phyloP scores from a whole-genome alignment of 2,797 vertebrate species.

The Amphiprion clarkii region DNA sequence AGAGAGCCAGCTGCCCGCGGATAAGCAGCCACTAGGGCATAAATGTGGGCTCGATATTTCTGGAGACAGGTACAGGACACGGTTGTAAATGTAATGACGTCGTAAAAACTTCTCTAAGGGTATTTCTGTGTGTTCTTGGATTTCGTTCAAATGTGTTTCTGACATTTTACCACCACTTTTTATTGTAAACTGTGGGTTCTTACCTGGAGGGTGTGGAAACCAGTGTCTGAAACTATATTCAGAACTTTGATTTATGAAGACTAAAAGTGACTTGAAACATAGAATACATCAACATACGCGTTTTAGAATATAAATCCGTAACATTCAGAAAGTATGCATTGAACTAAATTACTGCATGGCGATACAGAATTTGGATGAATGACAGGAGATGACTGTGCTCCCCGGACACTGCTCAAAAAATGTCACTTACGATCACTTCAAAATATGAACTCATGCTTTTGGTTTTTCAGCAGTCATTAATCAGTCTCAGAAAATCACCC shows the following conservation, averaged over 20 bases:
- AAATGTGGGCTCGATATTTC: not conserved
- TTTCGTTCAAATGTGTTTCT: too few species aligned
- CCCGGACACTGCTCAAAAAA: not conserved
- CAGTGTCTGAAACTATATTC: not conserved
- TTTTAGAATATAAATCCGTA: too few species aligned
- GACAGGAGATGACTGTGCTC: not conserved
- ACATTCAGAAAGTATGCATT: too few species aligned
- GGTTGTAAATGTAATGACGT: too few species aligned
- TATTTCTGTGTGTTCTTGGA: slow-evolving; percentile 9
- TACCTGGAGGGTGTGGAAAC: too few species aligned
- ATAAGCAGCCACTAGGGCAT: not conserved
- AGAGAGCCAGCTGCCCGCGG: slow-evolving; percentile 3
- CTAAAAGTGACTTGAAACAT: too few species aligned
- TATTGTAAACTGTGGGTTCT: too few species aligned
- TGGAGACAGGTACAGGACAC: not conserved
- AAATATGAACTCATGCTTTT: not conserved
- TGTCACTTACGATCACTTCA: not conserved
- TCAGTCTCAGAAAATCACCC: not conserved
- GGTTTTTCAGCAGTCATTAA: not conserved
- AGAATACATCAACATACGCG: too few species aligned
- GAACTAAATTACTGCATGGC: too few species aligned
- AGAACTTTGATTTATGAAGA: not conserved
- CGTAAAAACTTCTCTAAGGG: not conserved
- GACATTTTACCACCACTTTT: too few species aligned
- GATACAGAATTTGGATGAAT: too few species aligned